A percentile compares a stretch with the other conserved stretches of the same genome.
phyloP scores from a whole-genome alignment of 23 tunicate genomes.

The Halocynthia roretzi region DNA sequence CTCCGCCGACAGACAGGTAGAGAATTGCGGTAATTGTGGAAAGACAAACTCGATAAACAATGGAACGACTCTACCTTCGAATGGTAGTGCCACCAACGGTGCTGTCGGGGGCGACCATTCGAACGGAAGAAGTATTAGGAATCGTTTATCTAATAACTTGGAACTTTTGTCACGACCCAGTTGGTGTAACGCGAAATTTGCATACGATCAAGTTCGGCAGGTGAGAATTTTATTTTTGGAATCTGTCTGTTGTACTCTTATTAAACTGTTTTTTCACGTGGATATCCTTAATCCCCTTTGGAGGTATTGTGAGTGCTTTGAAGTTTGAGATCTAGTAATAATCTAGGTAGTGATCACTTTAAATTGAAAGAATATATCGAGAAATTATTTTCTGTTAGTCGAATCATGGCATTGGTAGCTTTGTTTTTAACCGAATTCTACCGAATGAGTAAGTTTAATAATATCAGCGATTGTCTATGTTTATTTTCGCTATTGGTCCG shows the following conservation, averaged over 20 bases:
- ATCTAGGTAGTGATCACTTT: no score
- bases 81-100: not conserved
- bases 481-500: no score
- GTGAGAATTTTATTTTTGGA: conserved; percentile 24
- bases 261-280: no score
- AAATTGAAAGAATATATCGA: no score
- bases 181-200: conserved; percentile 93
- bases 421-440: no score
- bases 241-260: no score
- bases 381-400: no score
- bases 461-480: no score
- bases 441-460: no score
- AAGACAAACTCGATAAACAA: not conserved
- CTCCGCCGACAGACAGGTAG: not conserved
- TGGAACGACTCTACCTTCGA: not conserved
- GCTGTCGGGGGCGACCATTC: not conserved
- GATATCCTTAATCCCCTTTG: no score
- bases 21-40: not conserved
- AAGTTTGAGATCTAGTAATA: not conserved
- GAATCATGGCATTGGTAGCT: no score
- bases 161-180: conserved; percentile 81
- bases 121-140: not conserved
- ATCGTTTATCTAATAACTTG: conserved; percentile 42
- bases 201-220: conserved; percentile 57
- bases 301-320: no score